Percentiles rank a stretch among this genome's conserved stretches.
Conservation (phyloP, 2,888 invertebrate genomes). For the Choristoneura rosaceana region DNA sequence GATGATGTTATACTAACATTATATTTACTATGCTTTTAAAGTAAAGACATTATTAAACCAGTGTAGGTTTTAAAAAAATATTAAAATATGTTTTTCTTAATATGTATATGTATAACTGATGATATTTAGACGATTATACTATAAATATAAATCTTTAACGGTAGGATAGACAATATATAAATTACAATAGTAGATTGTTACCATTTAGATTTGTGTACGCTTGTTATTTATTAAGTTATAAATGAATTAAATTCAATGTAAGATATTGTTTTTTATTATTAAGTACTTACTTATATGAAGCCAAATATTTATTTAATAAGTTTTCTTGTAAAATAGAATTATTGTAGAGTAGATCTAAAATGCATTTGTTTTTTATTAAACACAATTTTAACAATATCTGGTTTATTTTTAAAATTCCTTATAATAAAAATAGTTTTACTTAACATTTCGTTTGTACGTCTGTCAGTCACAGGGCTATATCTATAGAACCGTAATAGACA, state of each 20-base stretch:
- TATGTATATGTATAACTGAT: neutral
- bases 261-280: neutral
- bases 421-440: neutral
- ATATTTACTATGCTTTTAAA: too few species aligned
- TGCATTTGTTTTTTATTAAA: slow-evolving; percentile 7
- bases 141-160: neutral
- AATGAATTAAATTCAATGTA: neutral
- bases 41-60: too few species aligned
- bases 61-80: too few species aligned
- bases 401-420: neutral
- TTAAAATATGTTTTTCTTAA: neutral
- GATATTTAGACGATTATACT: neutral
- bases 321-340: neutral
- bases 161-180: neutral
- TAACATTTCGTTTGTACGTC: too few species aligned
- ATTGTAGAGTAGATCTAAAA: neutral
- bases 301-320: slow-evolving; percentile 3
- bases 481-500: too few species aligned
- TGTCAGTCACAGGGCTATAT: too few species aligned
- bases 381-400: neutral
- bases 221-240: too few species aligned
- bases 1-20: neutral
- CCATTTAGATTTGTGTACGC: neutral
- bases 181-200: neutral
- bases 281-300: neutral